Conservation (phyloP, 2,113 vertebrate species). For the Miniopterus natalensis region DNA sequence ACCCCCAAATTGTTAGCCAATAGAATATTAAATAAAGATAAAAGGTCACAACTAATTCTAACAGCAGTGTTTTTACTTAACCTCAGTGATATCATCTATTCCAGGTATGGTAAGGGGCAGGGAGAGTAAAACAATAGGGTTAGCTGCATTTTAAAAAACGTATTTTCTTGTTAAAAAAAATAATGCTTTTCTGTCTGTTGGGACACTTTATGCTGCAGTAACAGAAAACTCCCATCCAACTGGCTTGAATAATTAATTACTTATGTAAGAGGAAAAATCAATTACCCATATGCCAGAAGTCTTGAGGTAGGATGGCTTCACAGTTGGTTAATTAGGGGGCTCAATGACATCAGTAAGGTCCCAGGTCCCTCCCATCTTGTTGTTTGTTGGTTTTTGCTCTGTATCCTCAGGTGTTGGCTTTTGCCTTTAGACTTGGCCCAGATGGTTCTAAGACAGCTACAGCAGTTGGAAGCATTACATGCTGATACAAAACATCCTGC, state of each 20-base stretch:
- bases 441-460: neutral
- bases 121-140: neutral
- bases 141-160: neutral
- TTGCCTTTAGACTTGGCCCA: conserved; percentile 21
- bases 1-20: neutral
- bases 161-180: neutral
- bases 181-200: neutral
- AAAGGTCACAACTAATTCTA: neutral
- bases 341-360: neutral
- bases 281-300: neutral
- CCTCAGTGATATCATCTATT: neutral
- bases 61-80: conserved; percentile 19
- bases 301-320: neutral
- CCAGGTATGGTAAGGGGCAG: neutral
- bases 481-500: neutral
- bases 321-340: neutral
- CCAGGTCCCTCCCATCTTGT: neutral
- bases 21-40: conserved; percentile 7
- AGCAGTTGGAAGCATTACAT: neutral
- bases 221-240: conserved; percentile 3
- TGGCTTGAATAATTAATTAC: neutral
- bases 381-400: neutral
- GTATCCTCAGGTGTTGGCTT: neutral
- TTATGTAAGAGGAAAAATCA: neutral
- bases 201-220: neutral